Percentiles rank a stretch among this genome's conserved stretches.
These are phyloP conservation scores for Archips crataeganus DNA, from an alignment of 2,888 invertebrate genomes.

Conservation along the genomic window DNA sequence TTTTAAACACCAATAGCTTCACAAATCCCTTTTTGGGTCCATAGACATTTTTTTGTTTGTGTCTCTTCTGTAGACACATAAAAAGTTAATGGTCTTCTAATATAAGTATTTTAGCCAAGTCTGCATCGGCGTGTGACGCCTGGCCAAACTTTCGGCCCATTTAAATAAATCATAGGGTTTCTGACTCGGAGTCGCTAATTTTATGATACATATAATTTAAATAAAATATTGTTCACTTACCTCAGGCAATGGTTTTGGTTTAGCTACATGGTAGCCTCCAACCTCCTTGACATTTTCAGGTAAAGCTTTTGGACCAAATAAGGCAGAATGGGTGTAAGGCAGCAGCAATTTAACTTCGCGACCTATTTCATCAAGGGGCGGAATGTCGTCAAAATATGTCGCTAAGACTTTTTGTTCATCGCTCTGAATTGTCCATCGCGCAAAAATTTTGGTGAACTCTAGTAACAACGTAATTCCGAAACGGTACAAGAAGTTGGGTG, in stretches of 20 bases:
- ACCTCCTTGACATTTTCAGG: conserved; percentile 87
- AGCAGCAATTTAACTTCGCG: conserved; percentile 80
- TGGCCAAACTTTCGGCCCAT: too few relatives aligned
- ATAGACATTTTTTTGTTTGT: too few relatives aligned
- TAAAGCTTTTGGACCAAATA: conserved; percentile 85
- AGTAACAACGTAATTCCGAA: background rate
- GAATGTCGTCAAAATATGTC: conserved; percentile 52
- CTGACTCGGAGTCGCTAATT: too few relatives aligned
- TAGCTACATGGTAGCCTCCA: conserved; percentile 85
- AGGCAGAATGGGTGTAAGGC: conserved; percentile 86
- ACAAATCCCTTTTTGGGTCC: too few relatives aligned
- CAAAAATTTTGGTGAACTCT: background rate
- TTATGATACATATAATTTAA: too few relatives aligned
- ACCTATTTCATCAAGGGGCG: conserved; percentile 56
- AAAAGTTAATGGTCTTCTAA: too few relatives aligned
- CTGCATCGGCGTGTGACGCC: too few relatives aligned
- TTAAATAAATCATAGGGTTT: too few relatives aligned
- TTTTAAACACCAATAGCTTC: too few relatives aligned
- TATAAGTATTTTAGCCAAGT: too few relatives aligned
- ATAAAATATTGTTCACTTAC: conserved; percentile 58
- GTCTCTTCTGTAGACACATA: conserved; percentile 13
- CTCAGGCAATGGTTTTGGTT: conserved; percentile 73
- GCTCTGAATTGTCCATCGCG: background rate
- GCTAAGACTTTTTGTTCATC: conserved; percentile 53
- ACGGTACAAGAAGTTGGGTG: background rate